Conservation (phyloP, 2,113 vertebrate genomes). For the Todiramphus saurophagus region DNA sequence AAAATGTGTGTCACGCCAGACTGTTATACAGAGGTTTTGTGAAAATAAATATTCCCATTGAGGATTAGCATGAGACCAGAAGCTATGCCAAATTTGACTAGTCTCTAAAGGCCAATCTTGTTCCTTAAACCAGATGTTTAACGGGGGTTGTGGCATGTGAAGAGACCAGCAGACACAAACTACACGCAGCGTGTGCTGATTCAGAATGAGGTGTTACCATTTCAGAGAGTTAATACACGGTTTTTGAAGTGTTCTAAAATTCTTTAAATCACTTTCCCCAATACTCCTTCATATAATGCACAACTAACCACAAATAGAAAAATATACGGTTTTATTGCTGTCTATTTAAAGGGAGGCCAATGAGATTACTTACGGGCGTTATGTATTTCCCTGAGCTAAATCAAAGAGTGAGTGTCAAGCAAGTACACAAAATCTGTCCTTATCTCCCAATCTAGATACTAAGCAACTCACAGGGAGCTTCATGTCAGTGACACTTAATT, state of each 20-base stretch:
- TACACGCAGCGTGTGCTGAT: not conserved
- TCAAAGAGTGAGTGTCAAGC: not conserved
- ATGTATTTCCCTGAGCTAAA: not conserved
- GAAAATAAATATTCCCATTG: slow-evolving; percentile 71
- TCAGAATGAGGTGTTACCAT: not conserved
- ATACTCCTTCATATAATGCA: not conserved
- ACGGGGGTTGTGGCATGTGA: slow-evolving; percentile 28
- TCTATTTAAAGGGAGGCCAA: not conserved
- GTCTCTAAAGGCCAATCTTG: slow-evolving; percentile 29
- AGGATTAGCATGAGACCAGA: slow-evolving; percentile 66
- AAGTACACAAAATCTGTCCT: not conserved
- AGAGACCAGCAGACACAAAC: slow-evolving; percentile 21
- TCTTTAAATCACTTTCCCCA: not conserved
- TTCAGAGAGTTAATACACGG: not conserved
- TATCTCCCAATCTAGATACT: not conserved
- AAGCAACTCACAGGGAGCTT: not conserved
- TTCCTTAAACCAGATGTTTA: slow-evolving; percentile 62
- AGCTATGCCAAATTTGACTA: slow-evolving; percentile 43
- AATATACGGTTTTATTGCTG: not conserved
- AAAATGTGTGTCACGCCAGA: slow-evolving; percentile 19
- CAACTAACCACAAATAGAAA: not conserved
- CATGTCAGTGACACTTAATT: not conserved
- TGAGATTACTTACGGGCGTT: not conserved
- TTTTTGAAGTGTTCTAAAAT: not conserved
- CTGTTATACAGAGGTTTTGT: slow-evolving; percentile 53